Evolutionary conservation across 2,888 invertebrate genomes (phyloP), one percentile per base, ranked within the genome.

Genomic region (Eurytoma adleriae): DNA sequence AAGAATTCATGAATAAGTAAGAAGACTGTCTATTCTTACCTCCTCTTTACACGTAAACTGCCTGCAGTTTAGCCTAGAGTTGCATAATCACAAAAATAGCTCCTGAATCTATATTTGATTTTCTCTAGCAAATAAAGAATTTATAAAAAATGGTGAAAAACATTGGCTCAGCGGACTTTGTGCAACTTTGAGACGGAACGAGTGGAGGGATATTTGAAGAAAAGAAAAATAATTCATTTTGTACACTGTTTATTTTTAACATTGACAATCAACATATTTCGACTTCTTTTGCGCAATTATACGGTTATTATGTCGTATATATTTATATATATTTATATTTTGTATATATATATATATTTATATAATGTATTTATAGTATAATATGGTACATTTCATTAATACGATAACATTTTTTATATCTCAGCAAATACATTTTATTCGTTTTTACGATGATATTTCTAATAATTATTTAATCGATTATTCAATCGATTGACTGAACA

Each of bases 181-280:
- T 18, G 64, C 16, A 57, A 3, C 18, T 52, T 14, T 50, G 2
- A 59, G 4, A n/a, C n/a, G 7, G 4, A 50, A 50, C 4, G 48
- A 18, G 50, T 56, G 10, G 18, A 18, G 52, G 56, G 20, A 56
- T 27, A 64, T 57, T 59, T 40, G n/a, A 27, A 59, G 57, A 16
- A 68, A 40, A 16, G n/a, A 3, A 0, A 4, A 66, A 66, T 7
- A 14, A 16, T 74, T 56, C n/a, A 88, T 89, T 88, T 90, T 88
- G 84, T 89, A 89, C 88, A 89, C 88, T 86, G 86, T 90, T 90
- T 90, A 90, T 89, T 90, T 90, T 87, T 89, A 90, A 90, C 90
- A 90, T 89, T 90, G 89, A 90, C 89, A 89, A 88, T 89, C 89
- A 89, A 90, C 88, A 89, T 89, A 88, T 89, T 84, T 86, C 84